Conservation (phyloP, 2,797 vertebrate species). For the Enteromius afrohamiltoni region DNA sequence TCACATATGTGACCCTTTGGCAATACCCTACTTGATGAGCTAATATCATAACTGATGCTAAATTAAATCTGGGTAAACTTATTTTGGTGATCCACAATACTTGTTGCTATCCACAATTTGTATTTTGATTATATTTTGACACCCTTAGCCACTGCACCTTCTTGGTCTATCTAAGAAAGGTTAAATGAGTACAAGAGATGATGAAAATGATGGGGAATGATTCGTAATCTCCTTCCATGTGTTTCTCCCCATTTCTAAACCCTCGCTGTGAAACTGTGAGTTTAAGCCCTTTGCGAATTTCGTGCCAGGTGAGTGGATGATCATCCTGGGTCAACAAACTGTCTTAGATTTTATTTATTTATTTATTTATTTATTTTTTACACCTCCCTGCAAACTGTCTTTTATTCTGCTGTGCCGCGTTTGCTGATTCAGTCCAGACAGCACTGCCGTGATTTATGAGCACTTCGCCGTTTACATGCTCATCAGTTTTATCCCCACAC, state of each 20-base stretch:
- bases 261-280: background rate
- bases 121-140: too few species aligned
- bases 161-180: background rate
- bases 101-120: background rate
- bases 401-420: slow-evolving; percentile 58
- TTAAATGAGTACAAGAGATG: background rate
- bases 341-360: background rate
- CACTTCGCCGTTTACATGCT: background rate
- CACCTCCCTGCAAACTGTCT: background rate
- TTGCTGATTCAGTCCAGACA: slow-evolving; percentile 73
- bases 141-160: background rate
- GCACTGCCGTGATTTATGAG: slow-evolving; percentile 28
- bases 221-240: slow-evolving; percentile 60
- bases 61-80: background rate
- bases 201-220: slow-evolving; percentile 56
- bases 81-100: background rate
- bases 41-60: too few species aligned
- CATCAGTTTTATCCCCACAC: slow-evolving; percentile 28
- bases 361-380: background rate
- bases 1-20: too few species aligned
- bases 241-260: slow-evolving; percentile 34
- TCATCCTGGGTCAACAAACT: slow-evolving; percentile 3
- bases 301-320: background rate
- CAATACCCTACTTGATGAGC: too few species aligned
- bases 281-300: slow-evolving; percentile 12